Percentiles rank a stretch among this genome's conserved stretches.
phyloP scores from a whole-genome alignment of 1,140 invertebrate species.

The Bombus ignitus region DNA sequence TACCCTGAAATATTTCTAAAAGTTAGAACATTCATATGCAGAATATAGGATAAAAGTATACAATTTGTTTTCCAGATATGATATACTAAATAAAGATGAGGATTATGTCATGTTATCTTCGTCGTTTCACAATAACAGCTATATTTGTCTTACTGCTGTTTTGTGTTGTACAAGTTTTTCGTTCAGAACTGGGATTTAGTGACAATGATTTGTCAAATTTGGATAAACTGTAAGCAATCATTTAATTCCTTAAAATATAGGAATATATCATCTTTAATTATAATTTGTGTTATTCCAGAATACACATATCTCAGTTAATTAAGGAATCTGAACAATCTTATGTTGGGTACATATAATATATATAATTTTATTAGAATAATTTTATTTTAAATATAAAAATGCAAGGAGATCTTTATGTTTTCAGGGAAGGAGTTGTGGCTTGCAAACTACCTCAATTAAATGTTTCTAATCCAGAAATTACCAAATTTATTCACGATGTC shows the following conservation, averaged over 20 bases:
- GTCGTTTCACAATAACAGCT: slow-evolving; percentile 66
- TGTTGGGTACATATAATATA: slow-evolving; percentile 57
- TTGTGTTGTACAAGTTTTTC: slow-evolving; percentile 72
- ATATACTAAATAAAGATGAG: slow-evolving; percentile 69
- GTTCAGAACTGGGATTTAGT: slow-evolving; percentile 65
- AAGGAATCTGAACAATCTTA: slow-evolving; percentile 68
- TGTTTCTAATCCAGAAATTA: slow-evolving; percentile 86
- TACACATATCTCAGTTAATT: slow-evolving; percentile 73
- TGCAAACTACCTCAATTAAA: slow-evolving; percentile 87
- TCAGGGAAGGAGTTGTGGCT: slow-evolving; percentile 72
- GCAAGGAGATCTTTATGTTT: slow-evolving; percentile 9
- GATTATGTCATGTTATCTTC: slow-evolving; percentile 70
- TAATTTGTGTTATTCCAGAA: slow-evolving; percentile 61
- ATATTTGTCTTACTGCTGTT: slow-evolving; percentile 68
- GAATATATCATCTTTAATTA: slow-evolving; percentile 17
- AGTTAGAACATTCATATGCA: neutral
- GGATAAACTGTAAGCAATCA: slow-evolving; percentile 76
- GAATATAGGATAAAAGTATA: neutral
- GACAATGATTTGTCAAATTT: slow-evolving; percentile 71
- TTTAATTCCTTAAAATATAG: slow-evolving; percentile 2
- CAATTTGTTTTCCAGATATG: slow-evolving; percentile 38
- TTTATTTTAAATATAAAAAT: slow-evolving; percentile 16
- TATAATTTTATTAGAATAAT: slow-evolving; percentile 5
- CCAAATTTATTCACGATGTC: slow-evolving; percentile 86
- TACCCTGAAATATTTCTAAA: neutral